phyloP scores from a whole-genome alignment of 2,888 invertebrate genomes.

The Idaea biselata region DNA sequence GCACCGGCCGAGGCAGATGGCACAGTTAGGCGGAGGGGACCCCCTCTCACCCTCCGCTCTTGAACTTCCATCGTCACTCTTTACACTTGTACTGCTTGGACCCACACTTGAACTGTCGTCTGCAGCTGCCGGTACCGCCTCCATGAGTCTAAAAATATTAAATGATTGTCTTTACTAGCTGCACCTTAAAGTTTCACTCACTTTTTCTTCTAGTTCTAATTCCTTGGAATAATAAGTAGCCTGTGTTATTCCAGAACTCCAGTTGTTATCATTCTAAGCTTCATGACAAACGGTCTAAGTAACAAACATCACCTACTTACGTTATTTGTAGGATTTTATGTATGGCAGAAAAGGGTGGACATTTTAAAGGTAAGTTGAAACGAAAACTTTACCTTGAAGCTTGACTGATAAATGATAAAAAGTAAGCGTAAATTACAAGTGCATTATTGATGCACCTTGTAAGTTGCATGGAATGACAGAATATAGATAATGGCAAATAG shows the following conservation, averaged over 20 bases:
- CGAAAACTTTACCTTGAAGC: slow-evolving; percentile 6
- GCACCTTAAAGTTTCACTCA: too few species aligned
- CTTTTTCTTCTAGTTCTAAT: too few species aligned
- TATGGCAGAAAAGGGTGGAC: not conserved
- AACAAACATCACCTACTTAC: too few species aligned
- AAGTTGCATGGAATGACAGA: too few species aligned
- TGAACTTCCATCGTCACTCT: slow-evolving; percentile 75
- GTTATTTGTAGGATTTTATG: not conserved
- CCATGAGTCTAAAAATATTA: slow-evolving; percentile 45
- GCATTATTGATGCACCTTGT: not conserved
- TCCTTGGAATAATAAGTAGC: too few species aligned
- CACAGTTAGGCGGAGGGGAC: slow-evolving; percentile 93
- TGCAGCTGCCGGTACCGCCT: slow-evolving; percentile 50
- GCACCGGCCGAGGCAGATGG: slow-evolving; percentile 93
- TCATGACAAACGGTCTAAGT: too few species aligned
- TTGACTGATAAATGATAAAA: too few species aligned
- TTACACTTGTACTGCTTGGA: slow-evolving; percentile 67
- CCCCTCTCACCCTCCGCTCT: slow-evolving; percentile 56
- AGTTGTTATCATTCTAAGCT: too few species aligned
- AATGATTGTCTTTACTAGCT: not conserved
- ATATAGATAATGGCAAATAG: too few species aligned
- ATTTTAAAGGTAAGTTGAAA: not conserved
- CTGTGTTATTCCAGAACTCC: too few species aligned
- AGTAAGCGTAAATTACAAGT: not conserved
- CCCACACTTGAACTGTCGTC: slow-evolving; percentile 63